A percentile compares a stretch with the other conserved stretches of the same genome.
Conservation (phyloP, 2,113 vertebrate genomes). For the Psilopogon haemacephalus region DNA sequence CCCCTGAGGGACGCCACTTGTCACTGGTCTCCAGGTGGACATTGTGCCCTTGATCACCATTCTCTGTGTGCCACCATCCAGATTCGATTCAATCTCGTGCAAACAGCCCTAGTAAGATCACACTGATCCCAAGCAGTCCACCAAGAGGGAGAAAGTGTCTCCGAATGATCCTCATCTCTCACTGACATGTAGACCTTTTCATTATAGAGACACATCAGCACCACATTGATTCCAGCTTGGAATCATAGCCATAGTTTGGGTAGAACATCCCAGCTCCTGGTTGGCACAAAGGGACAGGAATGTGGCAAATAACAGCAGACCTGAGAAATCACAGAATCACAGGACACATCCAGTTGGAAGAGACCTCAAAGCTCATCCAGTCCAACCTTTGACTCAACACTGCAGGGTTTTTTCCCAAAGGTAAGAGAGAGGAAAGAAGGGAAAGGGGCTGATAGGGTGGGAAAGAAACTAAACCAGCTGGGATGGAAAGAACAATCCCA, state of each 20-base stretch:
- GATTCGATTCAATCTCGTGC: background rate
- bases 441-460: too few relatives aligned
- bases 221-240: background rate
- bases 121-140: background rate
- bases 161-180: background rate
- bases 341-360: too few relatives aligned
- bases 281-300: background rate
- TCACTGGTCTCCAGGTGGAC: too few relatives aligned
- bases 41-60: too few relatives aligned
- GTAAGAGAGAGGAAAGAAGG: too few relatives aligned
- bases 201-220: background rate
- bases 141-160: background rate
- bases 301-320: background rate
- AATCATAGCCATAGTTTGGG: background rate
- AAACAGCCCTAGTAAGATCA: background rate
- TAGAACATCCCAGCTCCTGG: background rate
- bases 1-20: too few relatives aligned
- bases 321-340: background rate
- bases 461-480: too few relatives aligned
- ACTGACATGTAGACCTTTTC: background rate
- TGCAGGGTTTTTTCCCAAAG: too few relatives aligned
- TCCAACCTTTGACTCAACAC: too few relatives aligned
- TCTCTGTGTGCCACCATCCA: too few relatives aligned
- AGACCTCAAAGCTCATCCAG: too few relatives aligned
- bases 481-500: too few relatives aligned